Evolutionary conservation across 1,140 invertebrate species (phyloP), one percentile per base, ranked within the genome.

Genomic region (Trichogramma pretiosum): DNA sequence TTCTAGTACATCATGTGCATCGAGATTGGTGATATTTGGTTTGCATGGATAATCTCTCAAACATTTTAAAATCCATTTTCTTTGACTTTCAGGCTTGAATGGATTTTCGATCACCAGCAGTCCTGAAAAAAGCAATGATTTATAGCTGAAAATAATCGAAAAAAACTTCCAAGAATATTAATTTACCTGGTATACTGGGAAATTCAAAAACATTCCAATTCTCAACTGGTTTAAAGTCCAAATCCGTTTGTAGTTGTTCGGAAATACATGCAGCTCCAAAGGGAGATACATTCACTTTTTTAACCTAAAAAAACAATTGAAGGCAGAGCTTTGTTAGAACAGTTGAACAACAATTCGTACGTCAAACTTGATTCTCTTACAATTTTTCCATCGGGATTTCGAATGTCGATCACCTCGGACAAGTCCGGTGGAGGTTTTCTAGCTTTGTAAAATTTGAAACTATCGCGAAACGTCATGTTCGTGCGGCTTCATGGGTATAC

Each of bases 51-150:
- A 93, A 50, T 87, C 79, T 56, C 77, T 72, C 16, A 95, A 64
- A 70, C 86, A 86, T 68, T 81, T 79, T 36, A 76, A 68, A 13
- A 88, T 83, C 91, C 90, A 95, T 65, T 84, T 84, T 45, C 80
- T 76, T 66, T 93, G 89, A 1, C 85, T 88, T 36, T 71, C 53
- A 17, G 58, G 35, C 23, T 81, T 84, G 67, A 96, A 94, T 36
- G 91, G 88, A 72, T 94, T 92, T 56, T 72, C 74, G 39, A 95
- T 85, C 35, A 89, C 76, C 56, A 91, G 70, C 22, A 93, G 73
- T 13, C 89, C 83, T 82, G 53, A 46, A 56, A 37, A n/a, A n/a
- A n/a, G n/a, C n/a, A n/a, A n/a, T n/a, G n/a, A n/a, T n/a, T n/a
- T n/a, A n/a, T n/a, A n/a, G n/a, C n/a, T n/a, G n/a, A n/a, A n/a